Base-by-base conservation (phyloP, 2,888 invertebrate genomes). In the Eristalinus aeneus region DNA sequence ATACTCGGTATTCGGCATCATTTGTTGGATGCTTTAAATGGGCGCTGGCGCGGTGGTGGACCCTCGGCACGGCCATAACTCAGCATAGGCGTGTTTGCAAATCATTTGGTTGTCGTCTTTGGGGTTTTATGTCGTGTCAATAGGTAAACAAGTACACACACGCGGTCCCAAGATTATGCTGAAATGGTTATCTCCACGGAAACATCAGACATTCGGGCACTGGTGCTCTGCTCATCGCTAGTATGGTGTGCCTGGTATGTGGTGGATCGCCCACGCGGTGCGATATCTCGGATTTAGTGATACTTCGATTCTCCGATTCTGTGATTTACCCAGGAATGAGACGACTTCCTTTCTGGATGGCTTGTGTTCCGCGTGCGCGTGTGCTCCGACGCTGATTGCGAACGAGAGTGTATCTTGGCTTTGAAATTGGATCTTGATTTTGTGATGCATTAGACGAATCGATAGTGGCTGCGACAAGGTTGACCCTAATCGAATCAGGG, bases 51-150 rank as follows among this genome's bases (percentile, higher is more conserved):
- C n/a, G 54, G 64, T 68, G 56, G 56, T 56, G 61, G 75, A 85
- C 76, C 56, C 80, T 68, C 68, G 16, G 16, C 46, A 46, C 46
- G 16, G 85, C 64, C 76, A 85, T 85, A 85, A 85, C 76, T 85
- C 85, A 85, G 56, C 67, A 56, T 81, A 68, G 85, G 85, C 85
- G 85, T 76, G 80, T 80, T 81, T 81, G 85, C 85, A 68, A 76
- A 73, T 85, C 72, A 80, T 68, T 76, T 80, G 27, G 75, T 63
- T 63, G 20, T 53, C 61, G 36, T 20, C 58, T 54, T 32, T 64
- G 60, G n/a, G 12, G 16, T 46, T 72, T 69, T 74, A 71, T 75
- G 61, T 56, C 54, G 60, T 74, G 71, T 75, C 60, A 63, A 63
- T 69, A 46, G 53, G 27, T 36, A 27, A 67, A 39, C n/a, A 46